Conservation (phyloP, 2,888 invertebrate genomes). For the Imbricaverruca yamaguchii region DNA sequence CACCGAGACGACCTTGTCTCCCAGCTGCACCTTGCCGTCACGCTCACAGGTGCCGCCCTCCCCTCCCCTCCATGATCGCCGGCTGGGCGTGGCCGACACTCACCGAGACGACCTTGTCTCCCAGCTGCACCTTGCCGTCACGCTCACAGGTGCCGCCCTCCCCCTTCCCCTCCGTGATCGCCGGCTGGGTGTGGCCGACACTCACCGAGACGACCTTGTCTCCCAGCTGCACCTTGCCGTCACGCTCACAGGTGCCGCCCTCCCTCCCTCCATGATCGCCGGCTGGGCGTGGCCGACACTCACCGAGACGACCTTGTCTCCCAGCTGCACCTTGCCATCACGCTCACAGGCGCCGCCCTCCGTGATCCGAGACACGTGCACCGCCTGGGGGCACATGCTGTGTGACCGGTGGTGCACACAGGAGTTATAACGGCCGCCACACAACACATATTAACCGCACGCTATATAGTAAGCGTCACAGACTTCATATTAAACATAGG, state of each 20-base stretch:
- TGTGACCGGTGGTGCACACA: no score
- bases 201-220: conserved; percentile 78
- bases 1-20: conserved; percentile 78
- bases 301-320: conserved; percentile 78
- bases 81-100: conserved; percentile 40
- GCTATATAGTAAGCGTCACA: no score
- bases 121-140: conserved; percentile 79
- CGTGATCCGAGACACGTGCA: conserved; percentile 79
- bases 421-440: no score
- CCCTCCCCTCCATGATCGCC: no score
- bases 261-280: no score
- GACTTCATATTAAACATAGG: no score
- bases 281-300: conserved; percentile 40
- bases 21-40: conserved; percentile 79
- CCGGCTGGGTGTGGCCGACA: conserved; percentile 31
- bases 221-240: conserved; percentile 79
- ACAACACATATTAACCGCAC: no score
- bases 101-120: conserved; percentile 78
- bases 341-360: conserved; percentile 86
- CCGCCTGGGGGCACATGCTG: conserved; percentile 51
- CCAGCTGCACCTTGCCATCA: conserved; percentile 79
- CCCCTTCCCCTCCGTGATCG: no score
- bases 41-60: conserved; percentile 86
- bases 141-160: conserved; percentile 86
- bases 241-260: conserved; percentile 85